phyloP scores from a whole-genome alignment of 2,797 vertebrate genomes.

The Nannoperca australis region DNA sequence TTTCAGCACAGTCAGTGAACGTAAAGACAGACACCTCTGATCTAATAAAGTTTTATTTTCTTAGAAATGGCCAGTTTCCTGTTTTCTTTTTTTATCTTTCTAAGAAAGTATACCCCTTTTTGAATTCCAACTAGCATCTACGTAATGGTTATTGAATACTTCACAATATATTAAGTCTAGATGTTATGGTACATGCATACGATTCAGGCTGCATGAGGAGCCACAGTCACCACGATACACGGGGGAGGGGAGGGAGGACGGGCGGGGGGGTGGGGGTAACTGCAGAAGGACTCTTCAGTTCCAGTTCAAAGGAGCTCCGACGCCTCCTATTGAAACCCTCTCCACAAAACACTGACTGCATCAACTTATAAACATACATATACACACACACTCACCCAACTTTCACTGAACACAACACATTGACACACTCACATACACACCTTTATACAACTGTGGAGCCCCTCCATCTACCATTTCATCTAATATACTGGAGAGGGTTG shows the following conservation, averaged over 20 bases:
- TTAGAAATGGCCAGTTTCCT: constrained; percentile 99
- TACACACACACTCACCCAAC: constrained; percentile 58
- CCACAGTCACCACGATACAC: constrained; percentile 99
- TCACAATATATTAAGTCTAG: constrained; percentile 99
- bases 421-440: constrained; percentile 68
- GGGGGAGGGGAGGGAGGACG: constrained; percentile 17
- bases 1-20: constrained; percentile 13
- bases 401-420: constrained; percentile 75
- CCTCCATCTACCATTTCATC: constrained; percentile 78
- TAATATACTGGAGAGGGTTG: constrained; percentile 90
- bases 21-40: constrained; percentile 80
- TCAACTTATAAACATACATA: constrained; percentile 77
- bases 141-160: constrained; percentile 99
- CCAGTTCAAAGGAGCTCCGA: constrained; percentile 75
- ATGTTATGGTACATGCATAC: constrained; percentile 99
- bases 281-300: constrained; percentile 90
- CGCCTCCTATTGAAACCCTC: constrained; percentile 76
- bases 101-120: constrained; percentile 99
- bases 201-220: constrained; percentile 99
- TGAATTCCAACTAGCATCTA: constrained; percentile 99
- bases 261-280: constrained; percentile 57
- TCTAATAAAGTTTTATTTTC: constrained; percentile 99
- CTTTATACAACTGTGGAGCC: constrained; percentile 79
- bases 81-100: constrained; percentile 90
- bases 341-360: constrained; percentile 83